Conservation (phyloP, 2,113 vertebrate genomes). For the Heteronetta atricapilla region DNA sequence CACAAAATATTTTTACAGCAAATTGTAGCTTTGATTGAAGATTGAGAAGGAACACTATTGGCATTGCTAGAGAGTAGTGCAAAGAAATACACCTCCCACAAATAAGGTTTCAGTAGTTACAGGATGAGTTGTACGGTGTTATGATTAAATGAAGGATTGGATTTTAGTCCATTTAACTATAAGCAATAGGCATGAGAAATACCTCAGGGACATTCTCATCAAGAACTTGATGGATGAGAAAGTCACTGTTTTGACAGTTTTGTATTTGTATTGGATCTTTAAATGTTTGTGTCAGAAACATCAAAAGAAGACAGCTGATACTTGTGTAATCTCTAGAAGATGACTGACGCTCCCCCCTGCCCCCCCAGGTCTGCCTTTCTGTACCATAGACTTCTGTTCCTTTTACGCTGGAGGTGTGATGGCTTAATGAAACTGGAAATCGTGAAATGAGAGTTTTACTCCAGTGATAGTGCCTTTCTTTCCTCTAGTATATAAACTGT, state of each 20-base stretch:
- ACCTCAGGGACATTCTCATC: not conserved
- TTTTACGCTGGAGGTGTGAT: not conserved
- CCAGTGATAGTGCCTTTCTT: not conserved
- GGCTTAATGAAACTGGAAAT: constrained; percentile 29
- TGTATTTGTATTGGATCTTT: constrained; percentile 20
- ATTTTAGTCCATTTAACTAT: not conserved
- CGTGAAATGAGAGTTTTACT: not conserved
- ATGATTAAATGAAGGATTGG: not conserved
- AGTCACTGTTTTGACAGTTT: not conserved
- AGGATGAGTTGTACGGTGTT: constrained; percentile 41
- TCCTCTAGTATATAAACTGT: not conserved
- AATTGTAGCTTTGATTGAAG: not conserved
- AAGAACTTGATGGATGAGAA: not conserved
- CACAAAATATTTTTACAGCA: not conserved
- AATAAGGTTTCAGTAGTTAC: constrained; percentile 46
- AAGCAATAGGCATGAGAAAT: constrained; percentile 4
- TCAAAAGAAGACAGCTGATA: not conserved
- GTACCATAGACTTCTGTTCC: not conserved
- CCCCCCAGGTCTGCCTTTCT: not conserved
- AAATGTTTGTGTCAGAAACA: not conserved
- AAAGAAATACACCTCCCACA: constrained; percentile 2
- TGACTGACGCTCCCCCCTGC: not conserved
- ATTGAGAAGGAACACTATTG: not conserved
- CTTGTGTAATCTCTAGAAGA: not conserved
- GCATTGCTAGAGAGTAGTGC: constrained; percentile 44